phyloP scores from a whole-genome alignment of 2,888 invertebrate species.

The Chelonus formosanus region DNA sequence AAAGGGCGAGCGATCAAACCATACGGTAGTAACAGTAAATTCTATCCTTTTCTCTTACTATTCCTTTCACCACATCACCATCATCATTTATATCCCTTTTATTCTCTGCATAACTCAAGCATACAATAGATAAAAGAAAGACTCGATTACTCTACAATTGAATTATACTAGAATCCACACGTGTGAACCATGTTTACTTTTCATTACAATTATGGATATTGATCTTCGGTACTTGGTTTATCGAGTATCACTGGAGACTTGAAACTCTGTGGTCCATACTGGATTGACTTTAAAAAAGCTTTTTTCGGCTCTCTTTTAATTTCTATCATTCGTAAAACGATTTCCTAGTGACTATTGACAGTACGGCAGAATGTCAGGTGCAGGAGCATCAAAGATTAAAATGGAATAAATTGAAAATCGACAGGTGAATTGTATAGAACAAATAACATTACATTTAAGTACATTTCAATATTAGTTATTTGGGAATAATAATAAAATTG shows the following conservation, averaged over 20 bases:
- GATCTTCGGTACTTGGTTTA: slow-evolving; percentile 25
- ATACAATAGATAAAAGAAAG: slow-evolving; percentile 18
- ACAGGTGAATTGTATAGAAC: slow-evolving; percentile 2
- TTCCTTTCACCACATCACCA: slow-evolving; percentile 7
- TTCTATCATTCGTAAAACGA: slow-evolving; percentile 11
- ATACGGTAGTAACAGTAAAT: slow-evolving; percentile 17
- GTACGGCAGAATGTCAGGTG: slow-evolving; percentile 19
- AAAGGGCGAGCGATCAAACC: slow-evolving; percentile 34
- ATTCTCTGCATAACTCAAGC: slow-evolving; percentile 20
- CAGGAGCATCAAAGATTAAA: slow-evolving; percentile 17
- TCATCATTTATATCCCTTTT: slow-evolving; percentile 5
- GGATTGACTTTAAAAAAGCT: slow-evolving; percentile 34
- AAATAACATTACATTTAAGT: slow-evolving; percentile 1
- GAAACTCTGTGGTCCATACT: slow-evolving; percentile 22
- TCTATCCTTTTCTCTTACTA: not conserved
- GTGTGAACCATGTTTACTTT: slow-evolving; percentile 35
- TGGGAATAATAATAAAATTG: no score
- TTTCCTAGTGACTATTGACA: slow-evolving; percentile 16
- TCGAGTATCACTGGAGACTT: slow-evolving; percentile 7
- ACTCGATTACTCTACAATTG: slow-evolving; percentile 23
- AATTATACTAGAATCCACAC: slow-evolving; percentile 8
- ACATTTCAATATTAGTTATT: not conserved
- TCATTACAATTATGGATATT: slow-evolving; percentile 36
- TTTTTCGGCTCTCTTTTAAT: slow-evolving; percentile 23
- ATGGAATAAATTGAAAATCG: slow-evolving; percentile 17